Base-by-base conservation (phyloP, 1,140 invertebrate species). In the Eumeta japonica region DNA sequence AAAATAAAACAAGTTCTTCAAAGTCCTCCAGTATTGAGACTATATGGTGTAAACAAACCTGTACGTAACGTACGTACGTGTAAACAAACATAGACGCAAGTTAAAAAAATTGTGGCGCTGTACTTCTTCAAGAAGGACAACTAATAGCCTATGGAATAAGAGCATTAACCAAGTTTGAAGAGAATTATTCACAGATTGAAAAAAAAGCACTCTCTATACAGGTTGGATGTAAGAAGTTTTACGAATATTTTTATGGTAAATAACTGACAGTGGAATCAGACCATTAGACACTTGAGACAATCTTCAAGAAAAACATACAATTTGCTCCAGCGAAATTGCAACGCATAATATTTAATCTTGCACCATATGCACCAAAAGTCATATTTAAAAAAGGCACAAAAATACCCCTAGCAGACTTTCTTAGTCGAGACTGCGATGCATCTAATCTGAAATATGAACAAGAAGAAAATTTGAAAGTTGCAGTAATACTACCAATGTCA, bases 111-210 rank as follows among this genome's bases (percentile, higher is more conserved):
- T 31, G 70, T 3, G 55, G 55, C 9, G 56, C 42, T 10, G 56
- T 52, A 14, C 28, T 66, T 18, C 24, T 50, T 10, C 52, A 60
- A 33, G 33, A 49, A 7, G 37, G 45, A 11, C 43, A 41, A 45
- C 45, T 54, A 5, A 62, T 76, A 19, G 50, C 57, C 7, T 77
- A 58, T 49, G 61, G 50, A 3, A 65, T 59, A 35, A 61, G 62
- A 48, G 56, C 50, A 10, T 45, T 75, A 14, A 57, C 60, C 10
- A 48, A 51, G 11, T 36, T 52, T 11, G 57, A 76, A 51, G 48
- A 45, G 31, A 20, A 56, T 15, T 75, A 72, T 31, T 65, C 59
- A 1, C 58, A 75, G 39, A 68, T 60, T 11, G 73, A 77, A 41
- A 59, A 63, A 38, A 71, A 77, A 46, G 46, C 52, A 14, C 35